Base-by-base conservation (phyloP, 2,113 vertebrate species). In the Neogobius melanostomus region DNA sequence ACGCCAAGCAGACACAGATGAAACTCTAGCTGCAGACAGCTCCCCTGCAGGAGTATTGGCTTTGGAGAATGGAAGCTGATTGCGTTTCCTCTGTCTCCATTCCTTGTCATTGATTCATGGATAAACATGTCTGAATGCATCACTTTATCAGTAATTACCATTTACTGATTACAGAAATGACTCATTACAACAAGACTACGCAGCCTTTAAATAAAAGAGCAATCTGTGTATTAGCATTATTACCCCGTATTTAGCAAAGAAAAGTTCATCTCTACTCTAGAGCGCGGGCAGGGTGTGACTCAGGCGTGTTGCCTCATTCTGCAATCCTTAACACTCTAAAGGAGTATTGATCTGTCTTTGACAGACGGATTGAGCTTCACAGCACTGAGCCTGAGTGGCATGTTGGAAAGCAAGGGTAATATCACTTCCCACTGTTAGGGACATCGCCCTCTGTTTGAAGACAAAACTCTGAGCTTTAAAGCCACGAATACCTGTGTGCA, bases 31-130 rank as follows among this genome's bases (percentile, higher is more conserved):
- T 76, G 82, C 86, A 85, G 81, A 86, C 76, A 71, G 79, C 53
- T 64, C 79, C 85, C 87, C 84, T 80, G 81, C 85, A 87, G 83
- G 82, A 89, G 77, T 85, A 86, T 87, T 82, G 80, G 87, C 87
- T 84, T 84, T 79, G 65, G 85, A 85, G 76, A 85, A 88, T 77
- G 73, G 80, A 74, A 66, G 81, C 85, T 89, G 85, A 87, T 90
- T 87, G 85, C 77, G 44, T 85, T 82, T 86, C 75, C 78, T 63
- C 69, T 66, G 75, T 86, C 75, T 88, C 82, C 67, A 77, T 75
- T 81, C 57, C 70, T 75, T 77, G 76, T 80, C 86, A 88, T 89
- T 64, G 83, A 89, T 88, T 88, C 74, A 56, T 69, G 81, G 77
- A 86, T 86, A 83, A 90, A 87, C 81, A 82, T 76, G 65, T 82